These are phyloP conservation scores for Dromius quadrimaculatus DNA, from an alignment of 2,888 invertebrate species.

Conservation along the genomic window DNA sequence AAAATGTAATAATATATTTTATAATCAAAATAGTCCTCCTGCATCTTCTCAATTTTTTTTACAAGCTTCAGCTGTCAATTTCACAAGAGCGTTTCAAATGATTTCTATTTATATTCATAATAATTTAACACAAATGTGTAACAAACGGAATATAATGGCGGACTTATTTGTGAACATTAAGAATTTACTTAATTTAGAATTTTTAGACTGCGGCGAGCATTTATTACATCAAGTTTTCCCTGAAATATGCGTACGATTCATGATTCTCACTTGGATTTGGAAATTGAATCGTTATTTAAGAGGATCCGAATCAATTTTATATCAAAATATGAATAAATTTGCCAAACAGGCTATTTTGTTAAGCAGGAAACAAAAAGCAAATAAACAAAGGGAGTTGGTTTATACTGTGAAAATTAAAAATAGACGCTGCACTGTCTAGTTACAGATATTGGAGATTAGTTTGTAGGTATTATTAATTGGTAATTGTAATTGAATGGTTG, in stretches of 20 bases:
- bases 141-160: conserved; percentile 14
- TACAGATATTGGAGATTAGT: not conserved
- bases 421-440: not conserved
- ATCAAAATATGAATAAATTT: conserved; percentile 16
- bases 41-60: not conserved
- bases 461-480: not conserved
- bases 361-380: conserved; percentile 3
- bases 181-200: conserved; percentile 1
- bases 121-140: conserved; percentile 14
- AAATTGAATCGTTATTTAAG: conserved; percentile 17
- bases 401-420: conserved; percentile 12
- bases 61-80: not conserved
- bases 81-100: conserved; percentile 5
- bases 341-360: conserved; percentile 26
- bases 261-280: conserved; percentile 22
- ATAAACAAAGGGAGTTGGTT: conserved; percentile 1
- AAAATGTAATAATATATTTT: conserved; percentile 26
- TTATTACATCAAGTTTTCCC: not conserved
- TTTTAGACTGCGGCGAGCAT: conserved; percentile 25
- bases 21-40: not conserved
- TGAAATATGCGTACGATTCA: not conserved
- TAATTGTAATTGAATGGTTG: too few species aligned
- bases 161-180: not conserved
- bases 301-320: not conserved
- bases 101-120: not conserved